Conservation (phyloP, 2,888 invertebrate genomes). For the Sepioteuthis lessoniana region DNA sequence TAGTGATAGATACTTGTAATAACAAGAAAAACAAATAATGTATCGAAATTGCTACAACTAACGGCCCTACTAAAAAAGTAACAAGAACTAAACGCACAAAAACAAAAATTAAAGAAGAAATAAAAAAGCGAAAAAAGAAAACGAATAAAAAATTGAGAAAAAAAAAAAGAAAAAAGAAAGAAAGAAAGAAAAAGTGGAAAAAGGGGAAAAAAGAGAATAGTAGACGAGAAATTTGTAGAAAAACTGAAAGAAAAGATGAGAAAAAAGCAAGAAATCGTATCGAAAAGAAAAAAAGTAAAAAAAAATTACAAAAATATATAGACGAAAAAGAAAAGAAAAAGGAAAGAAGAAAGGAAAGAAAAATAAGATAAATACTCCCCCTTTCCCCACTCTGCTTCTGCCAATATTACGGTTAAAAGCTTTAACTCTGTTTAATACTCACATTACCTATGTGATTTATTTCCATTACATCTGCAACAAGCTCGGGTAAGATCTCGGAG, state of each 20-base stretch:
- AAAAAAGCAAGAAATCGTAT: no score
- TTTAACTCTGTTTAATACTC: not conserved
- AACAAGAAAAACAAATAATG: not conserved
- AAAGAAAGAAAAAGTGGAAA: not conserved
- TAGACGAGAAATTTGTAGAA: not conserved
- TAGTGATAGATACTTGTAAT: not conserved
- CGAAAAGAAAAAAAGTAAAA: not conserved
- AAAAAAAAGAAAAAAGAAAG: not conserved
- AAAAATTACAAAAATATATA: no score
- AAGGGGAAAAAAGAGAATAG: not conserved
- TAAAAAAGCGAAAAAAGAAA: not conserved
- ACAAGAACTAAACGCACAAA: not conserved
- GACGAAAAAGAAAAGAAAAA: not conserved
- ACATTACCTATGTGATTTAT: conserved; percentile 18
- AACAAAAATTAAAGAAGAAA: no score
- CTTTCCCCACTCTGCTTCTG: not conserved
- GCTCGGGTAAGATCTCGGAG: conserved; percentile 33
- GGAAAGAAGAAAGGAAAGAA: not conserved
- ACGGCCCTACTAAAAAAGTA: not conserved
- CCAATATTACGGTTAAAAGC: conserved; percentile 24
- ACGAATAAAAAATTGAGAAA: not conserved
- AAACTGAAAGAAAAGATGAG: not conserved
- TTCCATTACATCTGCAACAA: not conserved
- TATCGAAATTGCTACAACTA: not conserved
- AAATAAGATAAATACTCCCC: not conserved